phyloP scores from a whole-genome alignment of 2,113 vertebrate species.

The Camelus dromedarius region DNA sequence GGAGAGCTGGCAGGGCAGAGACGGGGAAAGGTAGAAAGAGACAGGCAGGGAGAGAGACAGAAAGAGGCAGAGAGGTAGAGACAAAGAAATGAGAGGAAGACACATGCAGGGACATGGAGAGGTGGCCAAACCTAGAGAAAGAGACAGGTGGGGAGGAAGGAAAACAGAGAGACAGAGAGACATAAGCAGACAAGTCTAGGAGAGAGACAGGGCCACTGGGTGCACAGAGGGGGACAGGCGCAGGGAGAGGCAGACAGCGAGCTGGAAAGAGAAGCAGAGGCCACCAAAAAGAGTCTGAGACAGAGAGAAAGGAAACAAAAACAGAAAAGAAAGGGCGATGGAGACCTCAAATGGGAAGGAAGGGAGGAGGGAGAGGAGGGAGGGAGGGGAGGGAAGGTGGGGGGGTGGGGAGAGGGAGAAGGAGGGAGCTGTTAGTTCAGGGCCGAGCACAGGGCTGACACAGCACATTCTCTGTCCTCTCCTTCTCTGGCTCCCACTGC shows the following conservation, averaged over 20 bases:
- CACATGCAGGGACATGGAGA: neutral
- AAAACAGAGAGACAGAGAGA: neutral
- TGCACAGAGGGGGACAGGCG: too few relatives aligned
- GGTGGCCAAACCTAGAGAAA: neutral
- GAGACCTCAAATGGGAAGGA: neutral
- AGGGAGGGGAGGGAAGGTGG: neutral
- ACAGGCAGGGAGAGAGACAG: neutral
- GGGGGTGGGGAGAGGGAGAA: neutral
- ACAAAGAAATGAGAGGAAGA: neutral
- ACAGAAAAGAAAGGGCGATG: neutral
- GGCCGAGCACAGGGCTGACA: conserved; percentile 67
- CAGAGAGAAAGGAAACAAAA: conserved; percentile 19
- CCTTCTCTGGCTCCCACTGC: conserved; percentile 17
- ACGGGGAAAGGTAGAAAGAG: neutral
- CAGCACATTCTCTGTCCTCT: conserved; percentile 77
- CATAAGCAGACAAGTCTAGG: neutral
- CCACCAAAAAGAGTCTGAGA: neutral
- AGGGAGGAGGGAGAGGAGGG: neutral
- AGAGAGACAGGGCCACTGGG: neutral
- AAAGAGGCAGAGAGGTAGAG: neutral
- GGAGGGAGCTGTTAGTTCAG: conserved; percentile 36
- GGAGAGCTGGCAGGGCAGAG: neutral
- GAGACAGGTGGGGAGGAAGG: neutral
- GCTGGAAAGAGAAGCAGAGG: neutral
- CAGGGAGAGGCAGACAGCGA: neutral